A percentile compares a stretch with the other conserved stretches of the same genome.
phyloP scores from a whole-genome alignment of 2,797 vertebrate genomes.

The Pelodytes ibericus region DNA sequence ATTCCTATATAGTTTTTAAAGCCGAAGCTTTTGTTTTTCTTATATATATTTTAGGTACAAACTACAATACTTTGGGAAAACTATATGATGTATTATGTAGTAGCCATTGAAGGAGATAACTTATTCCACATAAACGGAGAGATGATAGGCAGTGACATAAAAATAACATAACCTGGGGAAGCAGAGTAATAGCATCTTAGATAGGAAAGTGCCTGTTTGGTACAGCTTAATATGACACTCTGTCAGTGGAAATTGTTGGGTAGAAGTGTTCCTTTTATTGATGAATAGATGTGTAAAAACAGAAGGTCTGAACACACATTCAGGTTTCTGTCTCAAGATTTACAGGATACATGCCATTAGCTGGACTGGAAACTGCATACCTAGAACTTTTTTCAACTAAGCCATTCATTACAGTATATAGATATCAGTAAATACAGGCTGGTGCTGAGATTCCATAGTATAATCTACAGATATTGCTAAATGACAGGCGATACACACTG shows the following conservation, averaged over 20 bases:
- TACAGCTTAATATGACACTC: conserved; percentile 30
- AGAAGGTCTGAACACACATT: conserved; percentile 15
- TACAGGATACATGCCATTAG: background rate
- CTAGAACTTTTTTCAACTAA: too few relatives aligned
- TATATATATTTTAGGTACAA: too few relatives aligned
- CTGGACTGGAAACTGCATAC: background rate
- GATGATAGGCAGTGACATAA: conserved; percentile 40
- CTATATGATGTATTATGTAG: background rate
- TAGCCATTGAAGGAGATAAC: conserved; percentile 12
- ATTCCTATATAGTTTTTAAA: too few relatives aligned
- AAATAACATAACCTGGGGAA: conserved; percentile 42
- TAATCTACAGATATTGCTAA: too few relatives aligned
- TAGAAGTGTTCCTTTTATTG: conserved; percentile 29
- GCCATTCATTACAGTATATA: too few relatives aligned
- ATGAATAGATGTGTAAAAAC: conserved; percentile 41
- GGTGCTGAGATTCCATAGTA: too few relatives aligned
- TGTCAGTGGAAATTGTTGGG: conserved; percentile 47
- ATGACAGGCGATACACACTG: too few relatives aligned
- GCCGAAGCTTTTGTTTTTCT: too few relatives aligned
- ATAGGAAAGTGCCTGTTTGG: conserved; percentile 35
- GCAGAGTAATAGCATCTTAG: conserved; percentile 28
- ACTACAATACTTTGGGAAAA: too few relatives aligned
- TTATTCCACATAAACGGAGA: background rate
- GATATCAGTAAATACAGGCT: too few relatives aligned
- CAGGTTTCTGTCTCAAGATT: conserved; percentile 6